These are phyloP conservation scores for Sarcophaga peregrina DNA, from an alignment of 1,140 invertebrate species.

Conservation along the genomic window DNA sequence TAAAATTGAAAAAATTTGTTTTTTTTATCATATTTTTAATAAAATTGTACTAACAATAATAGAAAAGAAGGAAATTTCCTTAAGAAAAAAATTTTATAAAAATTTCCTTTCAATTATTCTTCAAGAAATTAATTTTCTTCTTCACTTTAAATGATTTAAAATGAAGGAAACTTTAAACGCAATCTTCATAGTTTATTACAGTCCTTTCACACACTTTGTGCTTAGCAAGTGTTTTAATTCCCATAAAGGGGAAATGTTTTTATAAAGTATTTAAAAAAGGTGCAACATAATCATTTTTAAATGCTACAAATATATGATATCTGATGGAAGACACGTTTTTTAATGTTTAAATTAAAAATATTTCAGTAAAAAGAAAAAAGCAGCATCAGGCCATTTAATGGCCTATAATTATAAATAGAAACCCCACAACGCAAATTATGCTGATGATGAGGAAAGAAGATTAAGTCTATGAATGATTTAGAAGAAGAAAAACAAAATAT, in stretches of 20 bases:
- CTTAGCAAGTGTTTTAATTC: not conserved
- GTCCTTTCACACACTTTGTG: too few relatives aligned
- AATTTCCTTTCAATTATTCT: too few relatives aligned
- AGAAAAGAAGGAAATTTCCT: too few relatives aligned
- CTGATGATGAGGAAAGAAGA: not conserved
- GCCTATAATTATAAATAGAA: not conserved
- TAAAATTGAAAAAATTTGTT: too few relatives aligned
- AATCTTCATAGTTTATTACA: too few relatives aligned
- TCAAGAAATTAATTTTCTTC: too few relatives aligned
- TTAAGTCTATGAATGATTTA: slow-evolving; percentile 8
- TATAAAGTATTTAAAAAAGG: not conserved
- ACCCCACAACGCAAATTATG: slow-evolving; percentile 10
- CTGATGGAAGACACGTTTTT: not conserved
- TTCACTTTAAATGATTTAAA: too few relatives aligned
- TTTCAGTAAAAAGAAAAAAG: not conserved
- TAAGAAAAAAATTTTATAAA: too few relatives aligned
- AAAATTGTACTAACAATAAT: too few relatives aligned
- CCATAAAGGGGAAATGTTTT: not conserved
- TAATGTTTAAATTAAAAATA: not conserved
- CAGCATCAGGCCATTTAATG: slow-evolving; percentile 10
- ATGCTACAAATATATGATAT: too few relatives aligned
- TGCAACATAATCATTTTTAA: not conserved
- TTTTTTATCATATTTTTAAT: too few relatives aligned
- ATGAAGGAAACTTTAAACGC: too few relatives aligned
- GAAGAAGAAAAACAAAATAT: not conserved